Conservation (phyloP, 2,113 vertebrate species). For the Eleginops maclovinus region DNA sequence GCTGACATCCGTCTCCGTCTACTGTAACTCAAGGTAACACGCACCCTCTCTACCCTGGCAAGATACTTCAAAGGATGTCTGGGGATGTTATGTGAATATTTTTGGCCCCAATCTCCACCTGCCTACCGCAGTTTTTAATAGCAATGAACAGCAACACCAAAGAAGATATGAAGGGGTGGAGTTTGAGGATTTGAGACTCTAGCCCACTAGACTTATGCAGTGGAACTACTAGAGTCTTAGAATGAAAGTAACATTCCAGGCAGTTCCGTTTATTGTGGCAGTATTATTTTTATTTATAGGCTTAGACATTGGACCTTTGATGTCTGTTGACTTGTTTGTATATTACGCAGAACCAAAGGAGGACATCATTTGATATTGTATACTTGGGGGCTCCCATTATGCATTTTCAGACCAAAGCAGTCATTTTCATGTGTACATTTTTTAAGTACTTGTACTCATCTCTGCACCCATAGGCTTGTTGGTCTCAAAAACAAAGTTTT, state of each 20-base stretch:
- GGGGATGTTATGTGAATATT: constrained; percentile 64
- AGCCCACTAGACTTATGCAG: background rate
- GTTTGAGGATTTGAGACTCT: constrained; percentile 33
- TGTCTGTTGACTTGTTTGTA: background rate
- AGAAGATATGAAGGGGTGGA: constrained; percentile 38
- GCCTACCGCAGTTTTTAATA: constrained; percentile 53
- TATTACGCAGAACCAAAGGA: background rate
- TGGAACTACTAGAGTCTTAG: constrained; percentile 1
- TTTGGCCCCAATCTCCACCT: constrained; percentile 64
- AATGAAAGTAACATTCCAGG: background rate
- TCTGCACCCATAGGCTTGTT: too few relatives aligned
- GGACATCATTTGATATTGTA: background rate
- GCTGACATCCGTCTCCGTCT: constrained; percentile 70
- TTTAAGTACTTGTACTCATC: too few relatives aligned
- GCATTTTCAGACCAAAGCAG: too few relatives aligned
- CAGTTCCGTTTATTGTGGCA: constrained; percentile 2
- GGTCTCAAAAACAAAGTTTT: too few relatives aligned
- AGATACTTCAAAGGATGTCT: constrained; percentile 72
- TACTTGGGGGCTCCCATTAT: too few relatives aligned
- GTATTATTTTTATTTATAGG: background rate
- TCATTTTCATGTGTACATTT: too few relatives aligned
- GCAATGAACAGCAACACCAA: constrained; percentile 42
- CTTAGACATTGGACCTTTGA: background rate
- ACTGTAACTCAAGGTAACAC: constrained; percentile 75
- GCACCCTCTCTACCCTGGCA: constrained; percentile 55